phyloP scores from a whole-genome alignment of 1,140 invertebrate genomes.

The Apis dorsata region DNA sequence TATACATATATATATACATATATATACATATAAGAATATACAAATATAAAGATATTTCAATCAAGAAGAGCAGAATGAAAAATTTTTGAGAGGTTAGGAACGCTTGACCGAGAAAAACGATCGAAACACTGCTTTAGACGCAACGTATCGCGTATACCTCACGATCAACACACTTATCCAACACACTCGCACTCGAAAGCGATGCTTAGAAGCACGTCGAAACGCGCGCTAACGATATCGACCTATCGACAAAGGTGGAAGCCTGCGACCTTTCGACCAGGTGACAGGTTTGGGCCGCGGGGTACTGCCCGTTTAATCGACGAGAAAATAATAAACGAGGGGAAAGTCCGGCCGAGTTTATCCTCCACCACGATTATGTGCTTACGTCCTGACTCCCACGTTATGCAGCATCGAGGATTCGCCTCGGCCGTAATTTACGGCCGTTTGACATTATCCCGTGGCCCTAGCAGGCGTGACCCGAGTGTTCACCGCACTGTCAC shows the following conservation, averaged over 20 bases:
- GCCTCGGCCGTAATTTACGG: slow-evolving; percentile 70
- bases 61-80: too few species aligned
- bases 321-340: slow-evolving; percentile 71
- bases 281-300: slow-evolving; percentile 9
- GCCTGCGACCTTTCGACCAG: slow-evolving; percentile 37
- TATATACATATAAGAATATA: too few species aligned
- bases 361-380: slow-evolving; percentile 44
- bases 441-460: slow-evolving; percentile 75
- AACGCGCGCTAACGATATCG: slow-evolving; percentile 31
- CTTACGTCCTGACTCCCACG: slow-evolving; percentile 63
- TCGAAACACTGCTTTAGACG: too few species aligned
- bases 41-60: too few species aligned
- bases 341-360: slow-evolving; percentile 65
- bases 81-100: too few species aligned
- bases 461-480: slow-evolving; percentile 72
- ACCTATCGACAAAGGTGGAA: slow-evolving; percentile 28
- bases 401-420: slow-evolving; percentile 52
- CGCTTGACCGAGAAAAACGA: too few species aligned
- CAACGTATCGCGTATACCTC: too few species aligned
- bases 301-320: slow-evolving; percentile 61
- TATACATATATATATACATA: too few species aligned
- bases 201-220: not conserved
- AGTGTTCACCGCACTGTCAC: slow-evolving; percentile 61
- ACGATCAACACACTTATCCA: too few species aligned
- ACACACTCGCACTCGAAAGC: not conserved